A percentile compares a stretch with the other conserved stretches of the same genome.
Conservation (phyloP, 2,888 invertebrate genomes). For the Heliconius aoede region DNA sequence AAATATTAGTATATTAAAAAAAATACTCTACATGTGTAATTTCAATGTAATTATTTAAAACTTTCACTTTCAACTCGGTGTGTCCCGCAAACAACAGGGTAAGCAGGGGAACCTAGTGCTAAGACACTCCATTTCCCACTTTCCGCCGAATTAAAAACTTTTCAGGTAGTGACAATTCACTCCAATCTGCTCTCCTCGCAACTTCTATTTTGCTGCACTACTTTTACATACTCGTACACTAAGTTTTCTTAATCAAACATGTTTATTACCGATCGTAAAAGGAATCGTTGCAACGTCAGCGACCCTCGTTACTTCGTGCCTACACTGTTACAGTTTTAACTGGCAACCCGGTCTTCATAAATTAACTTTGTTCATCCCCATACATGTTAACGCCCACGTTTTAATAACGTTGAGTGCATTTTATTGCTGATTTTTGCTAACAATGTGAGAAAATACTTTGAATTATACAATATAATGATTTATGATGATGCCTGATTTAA, state of each 20-base stretch:
- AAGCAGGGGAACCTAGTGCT: too few relatives aligned
- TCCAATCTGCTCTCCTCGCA: neutral
- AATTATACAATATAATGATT: neutral
- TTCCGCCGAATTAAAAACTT: neutral
- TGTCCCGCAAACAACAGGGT: too few relatives aligned
- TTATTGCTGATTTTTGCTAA: slow-evolving; percentile 29
- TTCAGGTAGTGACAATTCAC: neutral
- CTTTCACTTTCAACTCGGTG: too few relatives aligned
- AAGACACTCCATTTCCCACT: too few relatives aligned
- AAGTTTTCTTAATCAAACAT: neutral
- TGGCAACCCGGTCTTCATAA: slow-evolving; percentile 24
- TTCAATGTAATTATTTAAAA: too few relatives aligned
- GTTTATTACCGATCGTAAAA: slow-evolving; percentile 10
- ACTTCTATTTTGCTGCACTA: neutral
- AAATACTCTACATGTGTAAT: too few relatives aligned
- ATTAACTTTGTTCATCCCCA: slow-evolving; percentile 38
- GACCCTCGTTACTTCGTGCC: neutral
- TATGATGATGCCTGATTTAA: neutral
- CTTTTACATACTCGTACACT: too few relatives aligned
- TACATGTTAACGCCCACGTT: slow-evolving; percentile 38
- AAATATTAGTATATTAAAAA: too few relatives aligned
- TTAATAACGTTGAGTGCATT: slow-evolving; percentile 22
- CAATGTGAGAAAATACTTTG: slow-evolving; percentile 11
- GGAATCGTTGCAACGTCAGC: slow-evolving; percentile 19
- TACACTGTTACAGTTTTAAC: slow-evolving; percentile 2